Evolutionary conservation across 2,797 vertebrate genomes (phyloP), one percentile per base, ranked within the genome.

Genomic region (Columba guinea): DNA sequence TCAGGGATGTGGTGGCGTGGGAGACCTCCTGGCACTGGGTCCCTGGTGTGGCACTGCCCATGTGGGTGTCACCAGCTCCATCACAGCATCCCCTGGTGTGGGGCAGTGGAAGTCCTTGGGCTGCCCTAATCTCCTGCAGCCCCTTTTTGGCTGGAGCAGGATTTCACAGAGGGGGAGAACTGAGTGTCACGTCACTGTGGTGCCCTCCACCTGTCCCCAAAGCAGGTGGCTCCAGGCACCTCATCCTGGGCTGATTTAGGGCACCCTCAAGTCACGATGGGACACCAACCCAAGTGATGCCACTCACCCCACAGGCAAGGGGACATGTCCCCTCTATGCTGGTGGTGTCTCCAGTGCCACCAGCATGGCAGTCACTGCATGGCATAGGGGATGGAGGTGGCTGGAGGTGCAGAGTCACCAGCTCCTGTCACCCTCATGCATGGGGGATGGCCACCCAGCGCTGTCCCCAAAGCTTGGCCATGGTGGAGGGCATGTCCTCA

Each of bases 161-260:
- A 18, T 59, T 19, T 77, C 34, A 12, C 2, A 24, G 58, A 46
- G 19, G 7, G 6, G 5, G 3, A 26, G 26, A 81, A 37, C 2
- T 1, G 3, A 77, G 64, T 30, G 6, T 26, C 16, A 30, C 1
- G 0, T 62, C 32, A 62, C 35, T 0, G 0, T 1, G 1, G 34
- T 26, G 48, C 49, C 21, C 30, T 26, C 27, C 6, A 6, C 14
- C 49, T 1, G 3, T 44, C 56, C 58, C 51, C 37, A 76, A 30
- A 64, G 21, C 0, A 1, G 34, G 41, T 35, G 41, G 15, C 39
- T 77, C 53, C 8, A 2, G 13, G 22, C 35, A 48, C 11, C 62
- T 62, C 3, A 1, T 28, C 55, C 23, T 55, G 30, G 15, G 21
- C 34, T n/a, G 20, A 32, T 44, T 15, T 44, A 10, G 58, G 46